Percentiles rank a stretch among this genome's conserved stretches.
These are phyloP conservation scores for Drosophila cardini DNA, from an alignment of 1,140 invertebrate species.

Conservation along the genomic window DNA sequence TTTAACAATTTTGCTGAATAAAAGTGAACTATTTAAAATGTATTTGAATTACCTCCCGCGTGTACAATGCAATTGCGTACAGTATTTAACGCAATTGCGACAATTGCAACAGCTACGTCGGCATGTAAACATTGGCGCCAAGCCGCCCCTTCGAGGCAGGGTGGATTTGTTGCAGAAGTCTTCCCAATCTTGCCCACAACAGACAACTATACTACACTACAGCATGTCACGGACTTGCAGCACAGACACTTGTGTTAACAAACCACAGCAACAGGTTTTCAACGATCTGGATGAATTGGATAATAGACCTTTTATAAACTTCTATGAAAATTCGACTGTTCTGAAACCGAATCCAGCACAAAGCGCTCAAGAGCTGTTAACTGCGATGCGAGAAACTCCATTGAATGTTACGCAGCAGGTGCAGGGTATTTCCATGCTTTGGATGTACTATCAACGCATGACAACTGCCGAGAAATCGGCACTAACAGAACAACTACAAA, in stretches of 20 bases:
- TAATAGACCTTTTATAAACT: background rate
- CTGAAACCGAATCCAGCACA: background rate
- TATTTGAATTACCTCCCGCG: conserved; percentile 53
- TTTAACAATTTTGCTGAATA: conserved; percentile 64
- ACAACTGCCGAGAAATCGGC: background rate
- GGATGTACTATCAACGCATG: conserved; percentile 47
- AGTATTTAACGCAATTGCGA: conserved; percentile 56
- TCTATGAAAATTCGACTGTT: background rate
- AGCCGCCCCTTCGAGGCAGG: conserved; percentile 26
- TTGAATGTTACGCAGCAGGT: background rate
- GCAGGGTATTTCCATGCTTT: conserved; percentile 31
- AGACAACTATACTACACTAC: background rate
- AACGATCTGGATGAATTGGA: conserved; percentile 16
- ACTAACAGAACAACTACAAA: conserved; percentile 30
- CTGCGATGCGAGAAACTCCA: background rate
- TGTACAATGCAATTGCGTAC: conserved; percentile 51
- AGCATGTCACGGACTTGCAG: background rate
- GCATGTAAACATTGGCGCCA: conserved; percentile 42
- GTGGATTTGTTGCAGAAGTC: background rate
- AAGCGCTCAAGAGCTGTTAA: conserved; percentile 20
- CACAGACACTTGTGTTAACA: background rate
- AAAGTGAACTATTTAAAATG: conserved; percentile 37
- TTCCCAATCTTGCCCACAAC: no score
- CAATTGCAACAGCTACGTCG: conserved; percentile 49
- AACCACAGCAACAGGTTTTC: background rate